These are phyloP conservation scores for Acrobasis suavella DNA, from an alignment of 2,888 invertebrate genomes.

Conservation along the genomic window DNA sequence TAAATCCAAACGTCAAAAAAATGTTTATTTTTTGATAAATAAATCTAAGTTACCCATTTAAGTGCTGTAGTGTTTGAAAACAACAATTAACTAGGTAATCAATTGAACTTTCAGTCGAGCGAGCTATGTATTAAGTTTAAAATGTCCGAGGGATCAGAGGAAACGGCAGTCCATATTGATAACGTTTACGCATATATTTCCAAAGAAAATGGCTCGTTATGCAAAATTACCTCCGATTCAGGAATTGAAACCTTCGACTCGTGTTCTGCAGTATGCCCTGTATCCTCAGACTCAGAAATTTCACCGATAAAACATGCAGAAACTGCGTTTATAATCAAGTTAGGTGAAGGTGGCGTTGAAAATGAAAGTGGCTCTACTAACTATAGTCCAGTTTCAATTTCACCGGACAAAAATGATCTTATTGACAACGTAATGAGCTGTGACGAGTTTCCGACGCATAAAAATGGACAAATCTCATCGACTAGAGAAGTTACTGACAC, in stretches of 20 bases:
- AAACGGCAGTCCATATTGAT: conserved; percentile 50
- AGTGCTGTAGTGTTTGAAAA: not conserved
- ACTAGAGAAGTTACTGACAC: not conserved
- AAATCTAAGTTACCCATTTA: conserved; percentile 2
- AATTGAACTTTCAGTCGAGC: conserved; percentile 31
- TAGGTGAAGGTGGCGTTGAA: conserved; percentile 31
- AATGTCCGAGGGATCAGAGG: conserved; percentile 56
- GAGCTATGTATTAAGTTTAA: conserved; percentile 44
- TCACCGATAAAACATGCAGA: conserved; percentile 43
- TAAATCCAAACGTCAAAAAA: not conserved
- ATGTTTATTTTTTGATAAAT: conserved; percentile 2
- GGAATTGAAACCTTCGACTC: conserved; percentile 53
- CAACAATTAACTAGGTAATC: not conserved
- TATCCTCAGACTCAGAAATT: conserved; percentile 46
- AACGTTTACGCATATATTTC: conserved; percentile 57
- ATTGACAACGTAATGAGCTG: conserved; percentile 34
- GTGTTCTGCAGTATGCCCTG: conserved; percentile 42
- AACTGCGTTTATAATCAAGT: conserved; percentile 25
- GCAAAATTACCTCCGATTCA: conserved; percentile 54
- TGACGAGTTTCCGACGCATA: conserved; percentile 29
- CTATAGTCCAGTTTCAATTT: conserved; percentile 42
- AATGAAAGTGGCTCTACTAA: conserved; percentile 38
- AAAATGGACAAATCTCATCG: not conserved
- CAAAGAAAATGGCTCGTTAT: conserved; percentile 53
- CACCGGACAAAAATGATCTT: conserved; percentile 40